Conservation (phyloP, 2,888 invertebrate genomes). For the Tuta absoluta region DNA sequence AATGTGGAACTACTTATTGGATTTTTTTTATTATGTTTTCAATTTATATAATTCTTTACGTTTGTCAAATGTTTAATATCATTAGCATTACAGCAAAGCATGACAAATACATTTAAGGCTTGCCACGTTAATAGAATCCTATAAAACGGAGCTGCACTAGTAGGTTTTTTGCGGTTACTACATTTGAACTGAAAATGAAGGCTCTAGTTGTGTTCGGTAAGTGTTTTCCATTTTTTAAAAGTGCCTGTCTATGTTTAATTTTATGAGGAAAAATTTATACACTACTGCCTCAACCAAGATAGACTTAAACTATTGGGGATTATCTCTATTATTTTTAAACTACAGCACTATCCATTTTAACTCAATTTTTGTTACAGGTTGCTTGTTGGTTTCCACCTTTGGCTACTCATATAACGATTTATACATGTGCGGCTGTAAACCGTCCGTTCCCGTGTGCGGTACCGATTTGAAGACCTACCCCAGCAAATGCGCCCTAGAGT, state of each 20-base stretch:
- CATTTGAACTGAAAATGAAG: background rate
- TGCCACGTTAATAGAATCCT: background rate
- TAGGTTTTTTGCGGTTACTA: background rate
- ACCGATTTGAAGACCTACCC: slow-evolving; percentile 36
- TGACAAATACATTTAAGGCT: slow-evolving; percentile 2
- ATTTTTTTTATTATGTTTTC: background rate
- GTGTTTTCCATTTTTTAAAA: background rate
- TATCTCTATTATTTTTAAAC: no score
- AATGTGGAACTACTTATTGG: no score
- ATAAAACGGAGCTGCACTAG: background rate
- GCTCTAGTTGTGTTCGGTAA: slow-evolving; percentile 8
- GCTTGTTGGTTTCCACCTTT: background rate
- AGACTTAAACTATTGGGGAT: no score
- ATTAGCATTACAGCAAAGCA: background rate
- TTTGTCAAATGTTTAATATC: background rate
- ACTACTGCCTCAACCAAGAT: no score
- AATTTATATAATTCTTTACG: background rate
- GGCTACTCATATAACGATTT: no score
- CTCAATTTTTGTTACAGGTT: background rate
- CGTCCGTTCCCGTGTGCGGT: slow-evolving; percentile 35
- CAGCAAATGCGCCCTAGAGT: slow-evolving; percentile 34
- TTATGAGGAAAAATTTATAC: no score
- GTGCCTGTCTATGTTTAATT: background rate
- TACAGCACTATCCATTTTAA: no score
- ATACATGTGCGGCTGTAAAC: slow-evolving; percentile 27